phyloP scores from a whole-genome alignment of 2,888 invertebrate genomes.

The Myopa testacea region DNA sequence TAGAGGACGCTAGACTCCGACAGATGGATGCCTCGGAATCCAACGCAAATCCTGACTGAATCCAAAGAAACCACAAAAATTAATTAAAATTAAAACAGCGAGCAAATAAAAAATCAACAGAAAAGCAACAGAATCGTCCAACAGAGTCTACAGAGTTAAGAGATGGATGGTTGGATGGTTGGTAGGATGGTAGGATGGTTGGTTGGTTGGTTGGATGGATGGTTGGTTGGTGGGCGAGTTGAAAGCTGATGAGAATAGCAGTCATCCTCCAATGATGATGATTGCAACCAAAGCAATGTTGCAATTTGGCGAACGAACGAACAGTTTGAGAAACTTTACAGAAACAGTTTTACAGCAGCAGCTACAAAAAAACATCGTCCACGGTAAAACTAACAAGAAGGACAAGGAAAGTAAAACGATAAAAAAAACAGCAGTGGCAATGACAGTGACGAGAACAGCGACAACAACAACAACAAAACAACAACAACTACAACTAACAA shows the following conservation, averaged over 20 bases:
- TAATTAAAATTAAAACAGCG: constrained; percentile 34
- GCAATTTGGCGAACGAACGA: neutral
- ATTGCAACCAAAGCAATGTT: too few relatives aligned
- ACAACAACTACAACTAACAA: neutral
- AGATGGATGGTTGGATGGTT: neutral
- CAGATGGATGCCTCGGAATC: constrained; percentile 34
- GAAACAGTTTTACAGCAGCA: neutral
- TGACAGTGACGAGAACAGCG: neutral
- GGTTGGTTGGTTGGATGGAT: neutral
- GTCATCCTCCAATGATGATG: too few relatives aligned
- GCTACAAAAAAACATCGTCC: neutral
- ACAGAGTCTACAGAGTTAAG: neutral
- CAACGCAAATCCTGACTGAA: neutral
- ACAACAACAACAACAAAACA: neutral
- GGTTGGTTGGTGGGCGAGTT: too few relatives aligned
- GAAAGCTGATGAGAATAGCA: too few relatives aligned
- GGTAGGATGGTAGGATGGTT: neutral
- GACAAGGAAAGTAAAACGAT: neutral
- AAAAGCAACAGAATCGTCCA: constrained; percentile 1
- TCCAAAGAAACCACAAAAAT: neutral
- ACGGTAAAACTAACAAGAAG: neutral
- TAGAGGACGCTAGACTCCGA: too few relatives aligned
- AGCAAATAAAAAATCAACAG: neutral
- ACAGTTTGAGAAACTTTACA: neutral
- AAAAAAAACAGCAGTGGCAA: neutral